Evolutionary conservation across 2,113 vertebrate species (phyloP).

Genomic region (Chauna torquata): DNA sequence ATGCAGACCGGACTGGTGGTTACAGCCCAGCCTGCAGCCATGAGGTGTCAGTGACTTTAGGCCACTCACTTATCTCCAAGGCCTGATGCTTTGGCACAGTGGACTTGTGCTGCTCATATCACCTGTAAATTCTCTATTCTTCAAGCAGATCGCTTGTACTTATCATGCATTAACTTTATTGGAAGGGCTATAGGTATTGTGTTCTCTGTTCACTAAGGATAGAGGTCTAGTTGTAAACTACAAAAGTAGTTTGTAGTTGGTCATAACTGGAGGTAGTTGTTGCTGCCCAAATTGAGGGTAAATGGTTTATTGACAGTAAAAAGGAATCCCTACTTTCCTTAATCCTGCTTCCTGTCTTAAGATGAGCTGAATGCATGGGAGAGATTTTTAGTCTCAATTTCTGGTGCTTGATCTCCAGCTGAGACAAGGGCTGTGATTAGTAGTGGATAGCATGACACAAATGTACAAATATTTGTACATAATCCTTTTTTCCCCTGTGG

Average conservation of each 20-base stretch:
- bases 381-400: background rate
- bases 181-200: background rate
- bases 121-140: background rate
- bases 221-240: background rate
- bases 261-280: slow-evolving; percentile 8
- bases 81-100: background rate
- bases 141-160: background rate
- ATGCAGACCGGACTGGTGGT: accelerated
- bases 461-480: background rate
- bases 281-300: background rate
- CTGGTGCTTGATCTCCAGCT: background rate
- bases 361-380: background rate
- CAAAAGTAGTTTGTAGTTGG: background rate
- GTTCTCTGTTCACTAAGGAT: background rate
- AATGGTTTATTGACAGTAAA: slow-evolving; percentile 2
- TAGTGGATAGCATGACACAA: background rate
- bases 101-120: background rate
- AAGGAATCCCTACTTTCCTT: background rate
- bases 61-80: background rate
- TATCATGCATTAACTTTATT: background rate
- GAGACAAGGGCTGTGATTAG: background rate
- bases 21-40: background rate
- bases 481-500: background rate
- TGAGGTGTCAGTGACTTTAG: background rate
- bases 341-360: background rate